Percentiles rank a stretch among this genome's conserved stretches.
phyloP scores from a whole-genome alignment of 2,113 vertebrate genomes.

The Nesoenas mayeri region DNA sequence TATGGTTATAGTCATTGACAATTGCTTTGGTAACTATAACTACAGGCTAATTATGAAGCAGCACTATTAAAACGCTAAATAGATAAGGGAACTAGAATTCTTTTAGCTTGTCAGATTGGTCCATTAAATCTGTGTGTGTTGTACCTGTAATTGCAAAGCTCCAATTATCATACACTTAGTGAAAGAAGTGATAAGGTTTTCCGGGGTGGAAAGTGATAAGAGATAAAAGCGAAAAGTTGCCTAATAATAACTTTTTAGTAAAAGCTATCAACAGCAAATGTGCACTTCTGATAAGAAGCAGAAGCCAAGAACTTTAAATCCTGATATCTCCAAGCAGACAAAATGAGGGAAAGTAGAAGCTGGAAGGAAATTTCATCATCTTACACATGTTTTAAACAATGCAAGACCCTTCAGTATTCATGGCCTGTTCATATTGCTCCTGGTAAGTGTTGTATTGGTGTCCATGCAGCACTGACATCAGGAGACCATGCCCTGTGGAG shows the following conservation, averaged over 20 bases:
- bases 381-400: not conserved
- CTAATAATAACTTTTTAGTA: constrained; percentile 56
- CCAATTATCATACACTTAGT: constrained; percentile 71
- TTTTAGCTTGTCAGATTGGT: constrained; percentile 66
- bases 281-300: constrained; percentile 48
- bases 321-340: not conserved
- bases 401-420: not conserved
- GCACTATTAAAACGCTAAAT: constrained; percentile 60
- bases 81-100: constrained; percentile 58
- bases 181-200: constrained; percentile 67
- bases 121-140: constrained; percentile 67
- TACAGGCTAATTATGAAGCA: constrained; percentile 59
- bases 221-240: constrained; percentile 65
- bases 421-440: fast-evolving
- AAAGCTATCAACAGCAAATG: constrained; percentile 56
- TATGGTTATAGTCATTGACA: constrained; percentile 47
- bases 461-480: not conserved
- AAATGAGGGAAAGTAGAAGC: not conserved
- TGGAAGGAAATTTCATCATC: not conserved
- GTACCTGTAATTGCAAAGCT: constrained; percentile 69
- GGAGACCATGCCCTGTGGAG: not conserved
- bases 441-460: not conserved
- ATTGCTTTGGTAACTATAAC: constrained; percentile 65
- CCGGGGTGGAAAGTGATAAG: constrained; percentile 65
- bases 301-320: constrained; percentile 22